Evolutionary conservation across 2,888 invertebrate genomes (phyloP).

Genomic region (Hypolimnas misippus): DNA sequence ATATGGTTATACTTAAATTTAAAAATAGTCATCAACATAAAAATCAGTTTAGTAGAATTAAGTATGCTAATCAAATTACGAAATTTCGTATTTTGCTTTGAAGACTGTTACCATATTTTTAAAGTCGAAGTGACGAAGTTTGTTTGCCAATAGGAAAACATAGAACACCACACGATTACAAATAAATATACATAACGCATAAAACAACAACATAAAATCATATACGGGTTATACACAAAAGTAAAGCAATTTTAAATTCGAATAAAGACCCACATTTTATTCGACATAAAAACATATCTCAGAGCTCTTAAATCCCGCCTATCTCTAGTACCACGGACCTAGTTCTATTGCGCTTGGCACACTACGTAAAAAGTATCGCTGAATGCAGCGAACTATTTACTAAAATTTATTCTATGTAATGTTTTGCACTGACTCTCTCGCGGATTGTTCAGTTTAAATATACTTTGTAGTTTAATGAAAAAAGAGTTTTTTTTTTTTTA

Average conservation of each 20-base stretch:
- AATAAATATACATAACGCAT: too few relatives aligned
- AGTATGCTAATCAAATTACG: too few relatives aligned
- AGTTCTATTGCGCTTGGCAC: conserved; percentile 56
- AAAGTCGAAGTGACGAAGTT: too few relatives aligned
- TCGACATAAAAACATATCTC: conserved; percentile 11
- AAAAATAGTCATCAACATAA: too few relatives aligned
- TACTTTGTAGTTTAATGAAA: conserved; percentile 14
- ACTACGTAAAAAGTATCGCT: conserved; percentile 55
- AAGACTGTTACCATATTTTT: too few relatives aligned
- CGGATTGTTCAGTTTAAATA: conserved; percentile 26
- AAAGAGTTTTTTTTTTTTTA: conserved; percentile 14
- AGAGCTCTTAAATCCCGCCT: conserved; percentile 21
- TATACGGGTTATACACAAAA: not conserved
- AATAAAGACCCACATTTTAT: conserved; percentile 8
- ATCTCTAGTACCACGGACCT: conserved; percentile 40
- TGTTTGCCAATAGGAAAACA: too few relatives aligned
- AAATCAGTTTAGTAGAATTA: too few relatives aligned
- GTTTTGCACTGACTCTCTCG: conserved; percentile 45
- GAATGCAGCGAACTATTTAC: conserved; percentile 65
- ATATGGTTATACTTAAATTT: too few relatives aligned
- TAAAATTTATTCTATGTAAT: conserved; percentile 50
- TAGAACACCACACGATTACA: too few relatives aligned
- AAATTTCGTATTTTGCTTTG: too few relatives aligned
- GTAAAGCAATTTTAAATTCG: conserved; percentile 3
- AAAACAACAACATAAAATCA: not conserved